Percentiles rank a stretch among this genome's conserved stretches.
Evolutionary conservation across 2,888 invertebrate species (phyloP).

Genomic region (Lacanobia wlatinum): DNA sequence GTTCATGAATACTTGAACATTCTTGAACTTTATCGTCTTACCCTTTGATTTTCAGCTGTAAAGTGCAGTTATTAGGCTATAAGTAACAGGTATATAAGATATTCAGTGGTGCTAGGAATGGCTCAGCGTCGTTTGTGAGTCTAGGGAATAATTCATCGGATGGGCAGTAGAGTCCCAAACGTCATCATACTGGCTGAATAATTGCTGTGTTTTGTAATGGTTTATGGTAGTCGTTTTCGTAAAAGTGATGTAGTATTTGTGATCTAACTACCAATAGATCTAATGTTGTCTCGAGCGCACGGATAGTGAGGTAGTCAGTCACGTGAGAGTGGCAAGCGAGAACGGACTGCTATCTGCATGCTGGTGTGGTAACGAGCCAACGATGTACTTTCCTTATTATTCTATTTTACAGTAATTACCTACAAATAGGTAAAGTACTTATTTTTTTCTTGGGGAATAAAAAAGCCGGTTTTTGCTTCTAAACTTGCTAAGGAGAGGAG

Average conservation of each 20-base stretch:
- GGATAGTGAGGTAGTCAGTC: no score
- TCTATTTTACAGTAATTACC: no score
- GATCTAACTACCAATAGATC: no score
- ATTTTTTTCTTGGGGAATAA: no score
- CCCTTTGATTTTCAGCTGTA: conserved; percentile 42
- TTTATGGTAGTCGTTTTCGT: neutral
- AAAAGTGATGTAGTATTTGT: no score
- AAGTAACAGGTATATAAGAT: conserved; percentile 26
- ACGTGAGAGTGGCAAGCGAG: no score
- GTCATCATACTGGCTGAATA: conserved; percentile 2
- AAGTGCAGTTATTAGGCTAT: conserved; percentile 13
- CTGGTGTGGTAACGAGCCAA: no score
- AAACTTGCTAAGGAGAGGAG: no score
- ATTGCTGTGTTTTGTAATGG: neutral
- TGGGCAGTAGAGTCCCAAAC: neutral
- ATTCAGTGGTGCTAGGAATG: conserved; percentile 20
- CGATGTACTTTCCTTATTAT: no score
- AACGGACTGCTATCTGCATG: no score
- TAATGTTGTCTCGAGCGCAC: no score
- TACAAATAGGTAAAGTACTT: no score
- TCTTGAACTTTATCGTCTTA: conserved; percentile 51
- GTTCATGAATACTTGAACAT: conserved; percentile 55
- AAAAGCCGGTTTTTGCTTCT: neutral
- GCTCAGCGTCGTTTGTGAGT: neutral
- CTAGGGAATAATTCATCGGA: conserved; percentile 9